Evolutionary conservation across 2,888 invertebrate genomes (phyloP).

Genomic region (Chesias legatella): DNA sequence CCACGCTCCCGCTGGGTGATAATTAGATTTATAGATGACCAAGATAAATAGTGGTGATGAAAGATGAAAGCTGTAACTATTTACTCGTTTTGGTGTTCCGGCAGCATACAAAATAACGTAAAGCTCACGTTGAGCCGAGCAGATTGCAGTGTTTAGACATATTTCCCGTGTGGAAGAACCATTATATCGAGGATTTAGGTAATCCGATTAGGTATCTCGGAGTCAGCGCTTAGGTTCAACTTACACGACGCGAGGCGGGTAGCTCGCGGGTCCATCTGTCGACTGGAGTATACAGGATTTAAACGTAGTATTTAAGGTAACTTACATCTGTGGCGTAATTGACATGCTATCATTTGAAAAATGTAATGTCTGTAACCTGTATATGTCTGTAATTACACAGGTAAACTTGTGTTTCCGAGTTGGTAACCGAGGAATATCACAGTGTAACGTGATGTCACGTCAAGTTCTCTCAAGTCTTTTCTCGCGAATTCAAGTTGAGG

Average conservation of each 20-base stretch:
- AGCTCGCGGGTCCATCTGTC: conserved; percentile 26
- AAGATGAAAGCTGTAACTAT: too few relatives aligned
- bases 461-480: conserved; percentile 33
- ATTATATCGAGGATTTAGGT: conserved; percentile 56
- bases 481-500: conserved; percentile 29
- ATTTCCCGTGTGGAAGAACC: conserved; percentile 63
- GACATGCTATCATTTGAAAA: conserved; percentile 6
- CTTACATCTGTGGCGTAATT: conserved; percentile 4
- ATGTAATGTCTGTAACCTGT: conserved; percentile 4
- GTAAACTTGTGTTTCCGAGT: conserved; percentile 4
- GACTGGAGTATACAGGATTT: conserved; percentile 20
- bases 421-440: background rate
- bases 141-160: conserved; percentile 56
- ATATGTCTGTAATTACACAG: background rate
- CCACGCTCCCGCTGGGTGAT: too few relatives aligned
- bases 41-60: too few relatives aligned
- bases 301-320: too few relatives aligned
- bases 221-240: conserved; percentile 37
- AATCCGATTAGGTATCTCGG: conserved; percentile 62
- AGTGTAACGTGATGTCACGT: conserved; percentile 20
- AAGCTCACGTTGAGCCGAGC: conserved; percentile 22
- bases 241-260: conserved; percentile 25
- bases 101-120: background rate
- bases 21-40: too few relatives aligned
- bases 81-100: too few relatives aligned